Evolutionary conservation across 2,797 vertebrate genomes (phyloP), one percentile per base, ranked within the genome.

Genomic region (Ceryle rudis): DNA sequence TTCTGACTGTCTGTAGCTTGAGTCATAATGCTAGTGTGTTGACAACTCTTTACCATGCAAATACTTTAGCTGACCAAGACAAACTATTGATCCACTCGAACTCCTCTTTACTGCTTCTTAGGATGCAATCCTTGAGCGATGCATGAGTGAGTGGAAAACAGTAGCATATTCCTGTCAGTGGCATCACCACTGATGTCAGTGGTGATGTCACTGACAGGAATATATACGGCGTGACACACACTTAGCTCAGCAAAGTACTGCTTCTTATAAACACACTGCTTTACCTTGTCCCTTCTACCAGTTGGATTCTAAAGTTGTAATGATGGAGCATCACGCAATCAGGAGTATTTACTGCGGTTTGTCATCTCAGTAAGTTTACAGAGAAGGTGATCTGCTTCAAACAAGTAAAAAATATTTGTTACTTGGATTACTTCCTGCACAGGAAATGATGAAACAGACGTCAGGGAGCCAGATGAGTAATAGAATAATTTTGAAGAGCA

Each of bases 321-420:
- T 21, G 35, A 83, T 28, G 35, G 66, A 83, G 39, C 22, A 52
- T 77, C 77, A 70, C 28, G 37, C n/a, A 62, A 22, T 47, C 54
- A 62, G 46, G 70, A 97, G 58, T 86, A 93, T 96, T 96, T 95
- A 91, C 49, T 93, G 74, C 42, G 26, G 67, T 51, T 95, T 97
- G 18, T 89, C 81, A 93, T 90, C 60, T 71, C 78, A 74, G 33
- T 39, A 86, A 91, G 66, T 46, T 93, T 92, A 91, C 87, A 86
- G 89, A 86, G 61, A 97, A 97, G 86, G 74, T 97, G 58, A 84
- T 83, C 81, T 95, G 39, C 61, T 95, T 97, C 60, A 88, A 89
- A 92, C 92, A 84, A 41, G 41, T 15, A 41, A 41, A 91, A 91
- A 85, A 73, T 21, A 89, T 78, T 94, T 60, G 75, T 93, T 97